A percentile compares a stretch with the other conserved stretches of the same genome.
Conservation (phyloP, 2,113 vertebrate species). For the Axis porcinus region DNA sequence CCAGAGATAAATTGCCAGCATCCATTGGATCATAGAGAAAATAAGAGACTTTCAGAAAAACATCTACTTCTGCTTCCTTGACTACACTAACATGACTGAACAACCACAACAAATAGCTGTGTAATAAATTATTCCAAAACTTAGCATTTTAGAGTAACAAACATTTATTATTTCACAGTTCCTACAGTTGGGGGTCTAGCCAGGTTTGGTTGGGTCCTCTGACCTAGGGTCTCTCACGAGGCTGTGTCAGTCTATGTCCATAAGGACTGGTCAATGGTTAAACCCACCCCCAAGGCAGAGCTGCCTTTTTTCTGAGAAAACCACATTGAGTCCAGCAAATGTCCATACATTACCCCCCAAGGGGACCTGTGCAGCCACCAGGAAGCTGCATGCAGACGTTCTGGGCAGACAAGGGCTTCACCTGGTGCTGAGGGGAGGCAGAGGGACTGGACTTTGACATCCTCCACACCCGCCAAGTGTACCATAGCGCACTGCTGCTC, state of each 20-base stretch:
- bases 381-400: not conserved
- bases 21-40: not conserved
- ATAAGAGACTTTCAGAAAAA: not conserved
- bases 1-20: not conserved
- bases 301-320: not conserved
- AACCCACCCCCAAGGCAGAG: not conserved
- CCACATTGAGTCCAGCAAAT: not conserved
- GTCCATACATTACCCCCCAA: not conserved
- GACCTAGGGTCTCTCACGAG: not conserved
- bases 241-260: not conserved
- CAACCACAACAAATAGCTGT: not conserved
- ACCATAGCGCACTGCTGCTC: not conserved
- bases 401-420: not conserved
- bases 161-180: not conserved
- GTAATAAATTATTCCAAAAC: not conserved
- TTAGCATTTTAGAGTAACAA: not conserved
- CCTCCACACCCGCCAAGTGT: accelerated
- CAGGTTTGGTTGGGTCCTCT: too few relatives aligned
- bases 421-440: not conserved
- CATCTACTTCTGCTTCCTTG: not conserved
- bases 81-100: not conserved
- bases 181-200: not conserved
- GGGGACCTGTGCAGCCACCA: not conserved
- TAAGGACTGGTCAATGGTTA: not conserved
- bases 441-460: accelerated